Evolutionary conservation across 2,797 vertebrate genomes (phyloP).

Genomic region (Lacerta viridis): DNA sequence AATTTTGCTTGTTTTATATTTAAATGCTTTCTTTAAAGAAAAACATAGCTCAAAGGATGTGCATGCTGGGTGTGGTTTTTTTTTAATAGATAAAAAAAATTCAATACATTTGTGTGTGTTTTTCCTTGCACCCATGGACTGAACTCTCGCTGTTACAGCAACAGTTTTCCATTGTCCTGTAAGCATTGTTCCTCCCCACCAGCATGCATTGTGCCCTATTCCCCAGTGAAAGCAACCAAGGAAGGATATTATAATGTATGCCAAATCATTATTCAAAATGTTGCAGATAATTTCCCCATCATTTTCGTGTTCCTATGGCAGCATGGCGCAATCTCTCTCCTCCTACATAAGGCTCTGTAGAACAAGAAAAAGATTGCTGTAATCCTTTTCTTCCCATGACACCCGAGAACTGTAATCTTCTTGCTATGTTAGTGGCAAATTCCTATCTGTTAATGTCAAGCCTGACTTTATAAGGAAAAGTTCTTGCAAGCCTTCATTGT

Average conservation of each 20-base stretch:
- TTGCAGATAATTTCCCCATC: slow-evolving; percentile 49
- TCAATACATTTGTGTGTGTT: not conserved
- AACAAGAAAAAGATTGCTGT: slow-evolving; percentile 60
- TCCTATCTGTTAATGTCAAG: slow-evolving; percentile 51
- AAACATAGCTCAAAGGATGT: not conserved
- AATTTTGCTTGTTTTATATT: not conserved
- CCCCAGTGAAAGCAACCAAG: not conserved
- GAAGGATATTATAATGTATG: slow-evolving; percentile 14
- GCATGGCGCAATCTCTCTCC: slow-evolving; percentile 45
- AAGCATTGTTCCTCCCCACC: not conserved
- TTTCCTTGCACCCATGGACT: not conserved
- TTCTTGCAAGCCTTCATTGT: slow-evolving; percentile 29
- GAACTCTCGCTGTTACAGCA: not conserved
- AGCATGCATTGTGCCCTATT: not conserved
- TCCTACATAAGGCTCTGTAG: slow-evolving; percentile 56
- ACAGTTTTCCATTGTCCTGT: slow-evolving; percentile 32
- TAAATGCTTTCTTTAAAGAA: not conserved
- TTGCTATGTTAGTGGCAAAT: slow-evolving; percentile 54
- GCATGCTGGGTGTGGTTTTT: not conserved
- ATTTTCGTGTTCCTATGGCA: slow-evolving; percentile 61
- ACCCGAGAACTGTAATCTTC: slow-evolving; percentile 57
- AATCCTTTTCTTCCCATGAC: slow-evolving; percentile 61
- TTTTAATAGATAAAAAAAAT: not conserved
- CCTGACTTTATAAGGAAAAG: slow-evolving; percentile 31
- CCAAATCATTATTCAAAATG: slow-evolving; percentile 46